These are phyloP conservation scores for Pangasianodon hypophthalmus DNA, from an alignment of 2,113 vertebrate genomes.

Conservation along the genomic window DNA sequence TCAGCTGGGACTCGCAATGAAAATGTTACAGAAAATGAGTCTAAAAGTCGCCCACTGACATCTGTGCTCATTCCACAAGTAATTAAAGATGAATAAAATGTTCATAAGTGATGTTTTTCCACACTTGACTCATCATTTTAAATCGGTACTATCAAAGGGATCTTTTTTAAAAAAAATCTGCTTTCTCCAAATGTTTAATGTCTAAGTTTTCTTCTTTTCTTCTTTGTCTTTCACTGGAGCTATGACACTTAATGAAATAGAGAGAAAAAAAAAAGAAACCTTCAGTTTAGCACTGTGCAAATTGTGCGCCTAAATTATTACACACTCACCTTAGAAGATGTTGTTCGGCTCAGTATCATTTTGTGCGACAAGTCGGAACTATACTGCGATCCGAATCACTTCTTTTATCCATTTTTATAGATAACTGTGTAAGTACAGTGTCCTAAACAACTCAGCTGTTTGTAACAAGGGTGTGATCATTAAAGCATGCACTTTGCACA, in stretches of 20 bases:
- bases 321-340: too few species aligned
- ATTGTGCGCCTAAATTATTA: not conserved
- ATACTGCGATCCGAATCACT: too few species aligned
- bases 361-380: not conserved
- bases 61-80: constrained; percentile 58
- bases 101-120: not conserved
- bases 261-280: not conserved
- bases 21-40: not conserved
- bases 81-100: not conserved
- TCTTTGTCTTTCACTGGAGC: not conserved
- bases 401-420: too few species aligned
- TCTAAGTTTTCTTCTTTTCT: not conserved
- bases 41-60: constrained; percentile 21
- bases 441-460: too few species aligned
- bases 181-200: not conserved
- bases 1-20: constrained; percentile 7
- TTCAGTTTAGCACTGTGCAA: not conserved
- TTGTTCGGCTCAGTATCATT: not conserved
- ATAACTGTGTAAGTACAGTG: too few species aligned
- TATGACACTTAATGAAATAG: not conserved
- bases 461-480: not conserved
- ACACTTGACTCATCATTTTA: not conserved
- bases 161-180: not conserved
- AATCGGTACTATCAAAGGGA: not conserved
- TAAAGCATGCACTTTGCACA: not conserved